A percentile compares a stretch with the other conserved stretches of the same genome.
These are phyloP conservation scores for Argynnis bischoffii DNA, from an alignment of 2,888 invertebrate genomes.

Conservation along the genomic window DNA sequence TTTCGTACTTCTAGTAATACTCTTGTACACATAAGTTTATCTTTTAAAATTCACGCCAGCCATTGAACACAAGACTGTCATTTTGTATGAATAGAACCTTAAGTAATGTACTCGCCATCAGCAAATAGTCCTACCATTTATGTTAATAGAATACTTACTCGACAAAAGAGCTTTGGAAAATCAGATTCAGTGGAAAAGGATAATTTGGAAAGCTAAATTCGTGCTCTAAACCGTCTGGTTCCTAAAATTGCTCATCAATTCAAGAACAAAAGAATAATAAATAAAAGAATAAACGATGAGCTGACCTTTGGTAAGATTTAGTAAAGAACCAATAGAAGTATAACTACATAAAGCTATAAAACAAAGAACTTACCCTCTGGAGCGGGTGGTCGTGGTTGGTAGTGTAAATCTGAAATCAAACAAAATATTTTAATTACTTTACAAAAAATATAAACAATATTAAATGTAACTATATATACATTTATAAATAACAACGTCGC, in stretches of 20 bases:
- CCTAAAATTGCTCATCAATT: background rate
- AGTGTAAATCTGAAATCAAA: constrained; percentile 82
- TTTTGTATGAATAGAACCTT: constrained; percentile 25
- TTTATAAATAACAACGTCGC: constrained; percentile 5
- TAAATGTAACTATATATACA: background rate
- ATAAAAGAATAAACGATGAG: no score
- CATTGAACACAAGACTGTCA: constrained; percentile 13
- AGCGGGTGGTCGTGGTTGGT: constrained; percentile 84
- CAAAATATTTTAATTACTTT: background rate
- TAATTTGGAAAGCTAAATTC: constrained; percentile 20
- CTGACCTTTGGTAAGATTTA: no score
- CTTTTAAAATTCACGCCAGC: constrained; percentile 1
- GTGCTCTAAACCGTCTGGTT: constrained; percentile 19
- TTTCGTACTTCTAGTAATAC: constrained; percentile 7
- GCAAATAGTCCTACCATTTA: constrained; percentile 27
- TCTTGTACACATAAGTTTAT: constrained; percentile 4
- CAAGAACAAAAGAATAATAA: constrained; percentile 23
- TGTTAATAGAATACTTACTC: constrained; percentile 31
- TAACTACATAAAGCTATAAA: background rate
- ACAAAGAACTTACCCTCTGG: constrained; percentile 80
- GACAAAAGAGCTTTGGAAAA: constrained; percentile 26
- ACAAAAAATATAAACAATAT: background rate
- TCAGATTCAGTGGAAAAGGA: constrained; percentile 24
- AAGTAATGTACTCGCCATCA: constrained; percentile 27
- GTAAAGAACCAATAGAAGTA: background rate